phyloP scores from a whole-genome alignment of 2,113 vertebrate species.

The Sporophila hypoxantha region DNA sequence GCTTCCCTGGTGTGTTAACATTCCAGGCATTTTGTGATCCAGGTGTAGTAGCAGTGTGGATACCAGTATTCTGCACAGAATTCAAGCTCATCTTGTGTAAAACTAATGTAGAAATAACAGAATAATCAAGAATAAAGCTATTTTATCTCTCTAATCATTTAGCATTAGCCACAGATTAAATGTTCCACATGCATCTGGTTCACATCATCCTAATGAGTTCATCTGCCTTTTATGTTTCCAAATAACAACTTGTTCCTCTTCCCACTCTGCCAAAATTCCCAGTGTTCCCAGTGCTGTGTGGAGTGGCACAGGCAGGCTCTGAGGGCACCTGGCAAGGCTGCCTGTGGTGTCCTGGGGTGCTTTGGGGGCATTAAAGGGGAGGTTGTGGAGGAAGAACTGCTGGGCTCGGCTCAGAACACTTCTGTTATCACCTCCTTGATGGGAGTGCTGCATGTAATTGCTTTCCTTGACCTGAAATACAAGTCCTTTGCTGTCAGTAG shows the following conservation, averaged over 20 bases:
- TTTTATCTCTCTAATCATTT: background rate
- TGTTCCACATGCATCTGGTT: background rate
- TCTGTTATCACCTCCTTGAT: background rate
- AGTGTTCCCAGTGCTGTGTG: background rate
- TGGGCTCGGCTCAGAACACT: background rate
- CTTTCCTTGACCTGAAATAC: slow-evolving; percentile 9
- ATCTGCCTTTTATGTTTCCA: background rate
- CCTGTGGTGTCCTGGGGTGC: background rate
- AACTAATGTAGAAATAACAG: background rate
- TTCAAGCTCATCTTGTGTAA: background rate
- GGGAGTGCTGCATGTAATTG: background rate
- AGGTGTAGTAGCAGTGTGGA: background rate
- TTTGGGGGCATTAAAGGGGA: background rate
- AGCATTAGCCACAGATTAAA: background rate
- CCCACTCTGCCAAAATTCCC: background rate
- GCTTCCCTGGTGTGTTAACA: background rate
- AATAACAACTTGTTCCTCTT: background rate
- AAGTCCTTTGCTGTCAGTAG: slow-evolving; percentile 10
- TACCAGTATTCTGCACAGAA: background rate
- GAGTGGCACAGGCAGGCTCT: background rate
- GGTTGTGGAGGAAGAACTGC: background rate
- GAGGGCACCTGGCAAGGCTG: background rate
- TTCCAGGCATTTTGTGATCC: background rate
- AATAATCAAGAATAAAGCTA: background rate
- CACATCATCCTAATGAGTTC: background rate